Evolutionary conservation across 2,888 invertebrate genomes (phyloP), one percentile per base, ranked within the genome.

Genomic region (Tanypteryx hageni): DNA sequence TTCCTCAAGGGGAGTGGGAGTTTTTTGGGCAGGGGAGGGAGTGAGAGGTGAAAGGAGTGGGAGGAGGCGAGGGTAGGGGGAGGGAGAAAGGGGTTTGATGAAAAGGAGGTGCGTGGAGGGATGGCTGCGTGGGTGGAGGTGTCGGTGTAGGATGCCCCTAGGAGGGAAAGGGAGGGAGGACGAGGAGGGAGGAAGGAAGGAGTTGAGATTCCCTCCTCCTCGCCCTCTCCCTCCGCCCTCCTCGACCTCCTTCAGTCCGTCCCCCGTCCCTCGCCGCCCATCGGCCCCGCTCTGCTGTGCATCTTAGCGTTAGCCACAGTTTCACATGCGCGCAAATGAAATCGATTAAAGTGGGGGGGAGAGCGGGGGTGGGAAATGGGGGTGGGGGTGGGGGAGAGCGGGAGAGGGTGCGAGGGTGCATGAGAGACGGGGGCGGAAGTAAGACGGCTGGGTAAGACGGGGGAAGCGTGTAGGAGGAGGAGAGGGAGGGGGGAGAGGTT

Each of bases 241-340:
- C 94, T 94, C 94, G 94, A 95, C 94, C 94, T 94, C 94, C 94
- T 94, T 94, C 94, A 93, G 93, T 94, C 94, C 94, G 94, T 94
- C 92, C 93, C 76, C 92, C 93, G 93, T 94, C 92, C 82, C 86
- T 59, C 84, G 61, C 76, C 92, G 92, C 93, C 92, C 92, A 92
- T 93, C 93, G 93, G 93, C 93, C 94, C 94, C 93, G 58, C 58
- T 83, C 86, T 85, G 9, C 56, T 22, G 89, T 89, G 89, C 64
- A 89, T 89, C 89, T 89, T 86, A 93, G 93, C 93, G 93, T 93
- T 95, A 95, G 95, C 95, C 95, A 96, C 96, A 95, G 95, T 95
- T 96, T 96, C 96, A 96, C 96, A 96, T 96, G 96, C 96, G 95
- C 95, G 96, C 96, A 96, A 96, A 96, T 96, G 96, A 96, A 96